Conservation (phyloP, 2,113 vertebrate genomes). For the Tychaedon coryphoeus region DNA sequence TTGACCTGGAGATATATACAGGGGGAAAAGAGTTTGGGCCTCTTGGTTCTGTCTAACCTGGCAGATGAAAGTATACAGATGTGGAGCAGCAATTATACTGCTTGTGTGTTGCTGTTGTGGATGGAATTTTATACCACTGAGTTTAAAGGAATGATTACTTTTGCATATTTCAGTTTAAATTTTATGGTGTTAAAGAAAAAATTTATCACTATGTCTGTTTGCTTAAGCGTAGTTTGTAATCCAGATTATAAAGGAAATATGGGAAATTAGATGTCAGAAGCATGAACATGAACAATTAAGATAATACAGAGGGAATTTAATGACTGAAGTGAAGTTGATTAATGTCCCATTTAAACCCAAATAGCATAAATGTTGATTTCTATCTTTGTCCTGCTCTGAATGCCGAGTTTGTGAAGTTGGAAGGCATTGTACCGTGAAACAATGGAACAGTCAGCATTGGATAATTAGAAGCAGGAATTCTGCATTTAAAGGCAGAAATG, state of each 20-base stretch:
- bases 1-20: rapidly evolving
- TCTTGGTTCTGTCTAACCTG: background rate
- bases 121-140: background rate
- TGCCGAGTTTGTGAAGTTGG: background rate
- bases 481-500: background rate
- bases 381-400: background rate
- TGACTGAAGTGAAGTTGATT: background rate
- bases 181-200: background rate
- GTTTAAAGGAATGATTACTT: background rate
- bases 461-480: background rate
- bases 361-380: background rate
- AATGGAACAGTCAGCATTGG: background rate
- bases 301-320: background rate
- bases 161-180: background rate
- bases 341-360: background rate
- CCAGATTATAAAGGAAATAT: background rate
- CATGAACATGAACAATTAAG: background rate
- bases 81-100: background rate
- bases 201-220: background rate
- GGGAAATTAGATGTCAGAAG: background rate
- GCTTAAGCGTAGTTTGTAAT: background rate
- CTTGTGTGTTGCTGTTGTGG: background rate
- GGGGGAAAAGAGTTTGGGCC: background rate
- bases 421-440: background rate
- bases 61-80: background rate